Evolutionary conservation across 37 sponge, comb jelly and placozoan genomes (phyloP), one percentile per base, ranked within the genome.

Genomic region (Mnemiopsis leidyi): DNA sequence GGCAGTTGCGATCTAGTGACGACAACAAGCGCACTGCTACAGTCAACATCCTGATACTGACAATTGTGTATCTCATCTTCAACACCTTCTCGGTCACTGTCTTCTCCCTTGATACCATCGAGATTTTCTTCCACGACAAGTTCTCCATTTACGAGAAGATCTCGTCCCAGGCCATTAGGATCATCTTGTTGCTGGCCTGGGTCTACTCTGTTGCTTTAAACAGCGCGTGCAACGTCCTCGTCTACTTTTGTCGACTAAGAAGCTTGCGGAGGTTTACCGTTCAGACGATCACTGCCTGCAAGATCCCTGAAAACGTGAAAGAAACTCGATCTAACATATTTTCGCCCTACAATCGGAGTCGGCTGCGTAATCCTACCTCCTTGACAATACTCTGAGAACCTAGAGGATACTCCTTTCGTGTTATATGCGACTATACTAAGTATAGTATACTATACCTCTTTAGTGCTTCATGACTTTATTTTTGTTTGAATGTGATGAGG

Each of bases 1-100:
- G 20, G 13, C 7, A 5, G 7, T 13, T 48, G 9, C 61, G 61
- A 48, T 13, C 61, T 18, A 48, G 13, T 13, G 61, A 48, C 9
- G 75, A 71, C 75, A 29, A 2, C 20, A 71, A 71, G 75, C 26
- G 30, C n/a, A 71, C 75, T 29, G 75, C 75, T 71, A 71, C 75
- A 71, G 23, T 71, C 2, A 71, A n/a, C 26, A 71, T 71, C 75
- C 23, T 71, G 30, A 28, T 71, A 28, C 75, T 71, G 75, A 71
- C 75, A 71, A 71, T 71, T 29, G 75, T 71, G 30, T 71, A 71
- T 24, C 75, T 71, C 3, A 71, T 18, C 3, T 5, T 71, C 26
- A 71, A 71, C 30, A 71, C 75, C 7, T 71, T 71, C 75, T 71
- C 75, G 5, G 30, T 71, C 5, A 24, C 30, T 71, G 30, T 71